phyloP scores from a whole-genome alignment of 2,113 vertebrate genomes.

The Cyprinodon tularosa region DNA sequence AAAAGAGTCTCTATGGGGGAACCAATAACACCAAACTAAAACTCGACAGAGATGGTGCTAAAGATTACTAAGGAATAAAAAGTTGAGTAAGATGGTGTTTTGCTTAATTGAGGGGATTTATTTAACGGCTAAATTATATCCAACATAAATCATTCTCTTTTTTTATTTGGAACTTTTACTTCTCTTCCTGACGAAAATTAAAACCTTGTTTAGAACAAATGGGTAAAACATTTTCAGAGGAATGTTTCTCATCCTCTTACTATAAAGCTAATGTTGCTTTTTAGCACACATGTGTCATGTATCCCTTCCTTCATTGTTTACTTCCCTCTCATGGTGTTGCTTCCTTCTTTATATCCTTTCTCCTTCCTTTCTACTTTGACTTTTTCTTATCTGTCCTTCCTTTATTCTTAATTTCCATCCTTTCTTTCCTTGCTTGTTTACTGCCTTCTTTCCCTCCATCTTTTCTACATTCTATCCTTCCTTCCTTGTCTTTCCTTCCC shows the following conservation, averaged over 20 bases:
- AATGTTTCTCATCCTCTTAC: no score
- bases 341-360: no score
- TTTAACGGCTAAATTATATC: not conserved
- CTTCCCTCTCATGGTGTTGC: no score
- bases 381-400: no score
- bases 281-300: no score
- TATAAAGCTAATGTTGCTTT: no score
- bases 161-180: not conserved
- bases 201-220: not conserved
- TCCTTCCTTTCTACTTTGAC: no score
- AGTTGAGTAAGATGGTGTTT: constrained; percentile 11
- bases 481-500: no score
- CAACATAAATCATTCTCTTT: not conserved
- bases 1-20: constrained; percentile 23
- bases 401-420: no score
- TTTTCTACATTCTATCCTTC: no score
- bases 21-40: constrained; percentile 25
- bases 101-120: constrained; percentile 1
- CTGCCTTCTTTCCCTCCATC: not conserved
- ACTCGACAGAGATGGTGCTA: constrained; percentile 9
- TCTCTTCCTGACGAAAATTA: not conserved
- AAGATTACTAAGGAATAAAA: constrained; percentile 6
- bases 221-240: not conserved
- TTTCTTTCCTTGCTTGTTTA: not conserved
- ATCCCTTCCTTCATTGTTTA: no score